These are phyloP conservation scores for Andinoacara biseriatus DNA, from an alignment of 2,113 vertebrate genomes.

Conservation along the genomic window DNA sequence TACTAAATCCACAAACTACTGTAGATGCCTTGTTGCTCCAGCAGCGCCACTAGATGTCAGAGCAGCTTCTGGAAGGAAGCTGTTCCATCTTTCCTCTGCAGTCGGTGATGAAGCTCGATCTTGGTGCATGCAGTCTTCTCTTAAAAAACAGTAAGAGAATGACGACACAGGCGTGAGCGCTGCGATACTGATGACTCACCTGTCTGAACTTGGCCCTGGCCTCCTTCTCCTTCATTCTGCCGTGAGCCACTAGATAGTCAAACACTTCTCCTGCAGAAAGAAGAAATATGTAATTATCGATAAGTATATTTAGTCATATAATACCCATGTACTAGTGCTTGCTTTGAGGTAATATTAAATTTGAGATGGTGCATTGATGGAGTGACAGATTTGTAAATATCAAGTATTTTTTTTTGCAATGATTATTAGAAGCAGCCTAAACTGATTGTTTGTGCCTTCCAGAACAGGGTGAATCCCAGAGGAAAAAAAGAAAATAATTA, in stretches of 20 bases:
- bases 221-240: conserved; percentile 94
- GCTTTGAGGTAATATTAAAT: not conserved
- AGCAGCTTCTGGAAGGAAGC: conserved; percentile 34
- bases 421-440: not conserved
- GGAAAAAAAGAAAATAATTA: not conserved
- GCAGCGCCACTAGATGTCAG: conserved; percentile 72
- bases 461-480: not conserved
- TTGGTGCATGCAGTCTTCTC: conserved; percentile 65
- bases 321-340: not conserved
- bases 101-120: conserved; percentile 61
- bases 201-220: conserved; percentile 91
- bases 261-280: conserved; percentile 85
- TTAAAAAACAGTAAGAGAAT: conserved; percentile 42
- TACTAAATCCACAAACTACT: not conserved
- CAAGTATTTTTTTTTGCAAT: not conserved
- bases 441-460: not conserved
- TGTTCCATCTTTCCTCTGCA: conserved; percentile 62
- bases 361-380: not conserved
- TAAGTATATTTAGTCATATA: not conserved
- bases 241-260: conserved; percentile 90
- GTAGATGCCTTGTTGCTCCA: conserved; percentile 11
- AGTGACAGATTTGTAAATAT: not conserved
- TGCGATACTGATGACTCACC: conserved; percentile 80
- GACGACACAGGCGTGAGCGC: conserved; percentile 39
- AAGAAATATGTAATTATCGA: conserved; percentile 1